Percentiles rank a stretch among this genome's conserved stretches.
Evolutionary conservation across 2,888 invertebrate species (phyloP).

Genomic region (Cephus rjabovi): DNA sequence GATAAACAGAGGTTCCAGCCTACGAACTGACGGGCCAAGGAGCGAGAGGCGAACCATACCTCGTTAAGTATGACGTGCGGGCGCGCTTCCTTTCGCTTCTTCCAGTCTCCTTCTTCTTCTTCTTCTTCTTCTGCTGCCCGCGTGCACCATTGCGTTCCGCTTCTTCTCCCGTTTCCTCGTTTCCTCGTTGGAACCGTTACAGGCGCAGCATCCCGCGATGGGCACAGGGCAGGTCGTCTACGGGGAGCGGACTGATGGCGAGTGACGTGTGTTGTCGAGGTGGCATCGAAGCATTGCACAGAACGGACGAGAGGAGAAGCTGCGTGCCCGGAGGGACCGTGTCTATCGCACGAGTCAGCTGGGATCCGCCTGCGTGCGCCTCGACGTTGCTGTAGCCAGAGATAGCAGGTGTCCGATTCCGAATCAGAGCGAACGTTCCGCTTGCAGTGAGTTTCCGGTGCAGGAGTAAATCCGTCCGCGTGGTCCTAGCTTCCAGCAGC

Average conservation of each 20-base stretch:
- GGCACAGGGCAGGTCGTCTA: too few species aligned
- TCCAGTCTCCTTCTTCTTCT: neutral
- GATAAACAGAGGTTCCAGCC: slow-evolving; percentile 66
- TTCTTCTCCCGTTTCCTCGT: neutral
- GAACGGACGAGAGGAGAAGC: too few species aligned
- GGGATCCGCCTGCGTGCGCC: too few species aligned
- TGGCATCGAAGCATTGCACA: too few species aligned
- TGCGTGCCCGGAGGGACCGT: too few species aligned
- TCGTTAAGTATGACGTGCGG: slow-evolving; percentile 66
- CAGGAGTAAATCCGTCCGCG: neutral
- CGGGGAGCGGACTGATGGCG: too few species aligned
- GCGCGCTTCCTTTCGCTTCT: slow-evolving; percentile 51
- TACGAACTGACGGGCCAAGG: slow-evolving; percentile 56
- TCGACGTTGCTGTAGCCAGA: too few species aligned
- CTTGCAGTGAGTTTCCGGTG: too few species aligned
- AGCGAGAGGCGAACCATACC: slow-evolving; percentile 43
- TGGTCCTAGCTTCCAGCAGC: neutral
- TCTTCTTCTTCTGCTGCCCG: neutral
- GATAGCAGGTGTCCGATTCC: too few species aligned
- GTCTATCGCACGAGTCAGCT: too few species aligned
- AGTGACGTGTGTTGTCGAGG: too few species aligned
- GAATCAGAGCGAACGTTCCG: too few species aligned
- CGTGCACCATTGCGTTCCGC: neutral
- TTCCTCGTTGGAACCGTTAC: slow-evolving; percentile 22
- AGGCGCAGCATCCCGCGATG: slow-evolving; percentile 15